phyloP scores from a whole-genome alignment of 2,797 vertebrate genomes.

The Orientallactaga sibirica region DNA sequence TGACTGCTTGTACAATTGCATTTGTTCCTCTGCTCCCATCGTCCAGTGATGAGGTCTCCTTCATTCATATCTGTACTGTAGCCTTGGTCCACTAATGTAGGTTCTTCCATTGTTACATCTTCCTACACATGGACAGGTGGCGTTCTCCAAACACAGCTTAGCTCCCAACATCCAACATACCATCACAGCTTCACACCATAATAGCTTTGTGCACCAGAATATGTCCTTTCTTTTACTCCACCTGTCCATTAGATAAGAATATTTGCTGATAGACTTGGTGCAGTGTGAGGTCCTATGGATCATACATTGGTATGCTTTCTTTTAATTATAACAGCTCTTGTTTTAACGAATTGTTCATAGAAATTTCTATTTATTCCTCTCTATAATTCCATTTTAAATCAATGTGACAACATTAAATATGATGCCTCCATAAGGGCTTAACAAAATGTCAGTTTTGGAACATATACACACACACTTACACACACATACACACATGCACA shows the following conservation, averaged over 20 bases:
- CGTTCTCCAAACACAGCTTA: not conserved
- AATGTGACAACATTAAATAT: not conserved
- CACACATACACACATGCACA: not conserved
- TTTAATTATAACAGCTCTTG: conserved; percentile 24
- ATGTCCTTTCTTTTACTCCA: not conserved
- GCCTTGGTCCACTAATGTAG: no score
- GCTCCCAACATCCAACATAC: not conserved
- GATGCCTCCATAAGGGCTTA: not conserved
- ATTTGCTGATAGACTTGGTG: not conserved
- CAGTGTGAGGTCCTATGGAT: not conserved
- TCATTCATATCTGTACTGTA: not conserved
- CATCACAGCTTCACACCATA: not conserved
- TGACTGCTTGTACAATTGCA: not conserved
- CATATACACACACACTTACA: not conserved
- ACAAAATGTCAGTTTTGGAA: not conserved
- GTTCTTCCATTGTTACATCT: not conserved
- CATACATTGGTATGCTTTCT: not conserved
- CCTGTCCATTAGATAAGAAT: not conserved
- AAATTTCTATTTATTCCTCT: conserved; percentile 11
- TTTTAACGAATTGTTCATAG: not conserved
- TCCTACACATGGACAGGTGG: not conserved
- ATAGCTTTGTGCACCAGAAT: not conserved
- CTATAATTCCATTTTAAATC: not conserved
- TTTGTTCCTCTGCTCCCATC: not conserved
- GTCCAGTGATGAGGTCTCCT: not conserved